A percentile compares a stretch with the other conserved stretches of the same genome.
phyloP scores from a whole-genome alignment of 2,113 vertebrate genomes.

The Psittacara wagleri region DNA sequence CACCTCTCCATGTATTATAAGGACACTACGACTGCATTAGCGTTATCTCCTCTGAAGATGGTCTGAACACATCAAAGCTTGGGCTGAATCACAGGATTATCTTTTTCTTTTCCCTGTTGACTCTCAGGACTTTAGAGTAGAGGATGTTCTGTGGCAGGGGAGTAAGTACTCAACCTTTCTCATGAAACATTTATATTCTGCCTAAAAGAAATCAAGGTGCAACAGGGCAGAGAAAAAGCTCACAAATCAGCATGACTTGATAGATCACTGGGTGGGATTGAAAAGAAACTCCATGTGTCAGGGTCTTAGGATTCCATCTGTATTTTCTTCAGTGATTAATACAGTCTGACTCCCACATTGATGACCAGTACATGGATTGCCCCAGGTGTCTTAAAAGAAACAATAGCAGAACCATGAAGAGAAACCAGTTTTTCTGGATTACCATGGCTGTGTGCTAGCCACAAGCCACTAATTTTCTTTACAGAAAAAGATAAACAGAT shows the following conservation, averaged over 20 bases:
- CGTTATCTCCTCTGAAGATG: background rate
- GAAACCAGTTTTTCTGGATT: constrained; percentile 50
- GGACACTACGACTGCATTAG: background rate
- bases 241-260: rapidly evolving
- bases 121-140: background rate
- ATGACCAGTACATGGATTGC: background rate
- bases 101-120: background rate
- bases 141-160: background rate
- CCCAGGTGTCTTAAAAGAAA: background rate
- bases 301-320: background rate
- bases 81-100: background rate
- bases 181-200: background rate
- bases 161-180: background rate
- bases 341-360: background rate
- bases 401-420: background rate
- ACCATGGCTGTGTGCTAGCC: background rate
- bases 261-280: background rate
- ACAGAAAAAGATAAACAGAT: background rate
- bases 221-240: background rate
- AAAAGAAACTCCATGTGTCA: background rate
- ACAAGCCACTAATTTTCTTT: background rate
- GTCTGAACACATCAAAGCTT: background rate
- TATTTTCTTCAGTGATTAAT: background rate
- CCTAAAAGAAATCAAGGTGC: background rate
- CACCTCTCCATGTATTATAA: background rate